Base-by-base conservation (phyloP, 2,888 invertebrate genomes). In the Spilosoma lubricipeda region DNA sequence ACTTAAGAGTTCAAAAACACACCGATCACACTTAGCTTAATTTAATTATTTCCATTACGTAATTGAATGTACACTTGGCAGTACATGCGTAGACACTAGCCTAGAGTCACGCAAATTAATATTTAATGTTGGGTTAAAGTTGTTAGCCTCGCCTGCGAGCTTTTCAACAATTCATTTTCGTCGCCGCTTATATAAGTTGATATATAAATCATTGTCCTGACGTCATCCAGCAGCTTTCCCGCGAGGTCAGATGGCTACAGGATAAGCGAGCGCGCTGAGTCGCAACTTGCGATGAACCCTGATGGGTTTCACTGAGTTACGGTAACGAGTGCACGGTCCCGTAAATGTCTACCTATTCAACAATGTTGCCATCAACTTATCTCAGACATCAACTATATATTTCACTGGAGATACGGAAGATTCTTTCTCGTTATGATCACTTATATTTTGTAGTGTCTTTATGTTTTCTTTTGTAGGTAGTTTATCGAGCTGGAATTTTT, bases 211-310 rank as follows among this genome's bases (percentile, higher is more conserved):
- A 78, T 79, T 78, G 80, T 80, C 77, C 82, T 86, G 85, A 85
- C 85, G 83, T 85, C 84, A 83, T 56, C 70, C 78, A 78, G 77
- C 70, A 69, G 71, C 76, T 82, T 86, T 82, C 79, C 78, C 78
- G 85, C 73, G 85, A 82, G 87, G 87, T 88, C 86, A 89, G 90
- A 89, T 89, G 82, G 82, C 79, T 83, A 82, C 71, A 69, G 82
- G 89, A 90, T 89, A 88, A 84, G 79, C 76, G 77, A 78, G 75
- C 80, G 81, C 80, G 77, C 77, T 80, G 80, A 84, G 87, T 88
- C 85, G 83, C 82, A 76, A 85, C 82, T 85, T 81, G 85, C 86
- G 87, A 87, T 86, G 86, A 86, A 82, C 85, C 84, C 76, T 76
- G 85, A 85, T 87, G 82, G 81, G 83, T 79, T 81, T 82, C 79